These are phyloP conservation scores for Montipora sp. DNA, from an alignment of 64 coral and sea anemone species.

Conservation along the genomic window DNA sequence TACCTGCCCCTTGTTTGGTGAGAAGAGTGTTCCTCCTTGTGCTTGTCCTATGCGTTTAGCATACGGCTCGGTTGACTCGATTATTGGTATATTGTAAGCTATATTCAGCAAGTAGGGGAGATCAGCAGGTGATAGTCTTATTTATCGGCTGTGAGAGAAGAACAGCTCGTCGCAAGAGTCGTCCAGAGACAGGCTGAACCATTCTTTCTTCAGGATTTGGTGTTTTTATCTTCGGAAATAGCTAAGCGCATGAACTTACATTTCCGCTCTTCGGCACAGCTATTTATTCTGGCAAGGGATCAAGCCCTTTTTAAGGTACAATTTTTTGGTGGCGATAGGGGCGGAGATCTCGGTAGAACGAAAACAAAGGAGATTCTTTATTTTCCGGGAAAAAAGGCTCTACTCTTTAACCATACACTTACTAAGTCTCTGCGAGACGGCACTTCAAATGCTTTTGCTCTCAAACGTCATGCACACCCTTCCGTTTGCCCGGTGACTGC, in stretches of 20 bases:
- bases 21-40: conserved; percentile 9
- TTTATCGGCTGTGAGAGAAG: too few relatives aligned
- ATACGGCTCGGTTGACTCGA: conserved; percentile 17
- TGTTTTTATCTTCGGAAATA: conserved; percentile 10
- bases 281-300: conserved; percentile 22
- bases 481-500: conserved; percentile 10
- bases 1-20: not conserved
- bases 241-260: too few relatives aligned
- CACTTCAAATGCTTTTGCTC: conserved; percentile 25
- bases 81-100: conserved; percentile 20
- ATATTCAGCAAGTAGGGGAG: conserved; percentile 36
- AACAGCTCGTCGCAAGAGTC: too few relatives aligned
- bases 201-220: conserved; percentile 3
- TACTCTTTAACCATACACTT: not conserved
- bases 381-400: not conserved
- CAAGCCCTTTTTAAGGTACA: conserved; percentile 34
- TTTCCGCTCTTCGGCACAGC: not conserved
- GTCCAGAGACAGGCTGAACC: too few relatives aligned
- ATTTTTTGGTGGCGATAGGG: conserved; percentile 3
- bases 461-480: conserved; percentile 20
- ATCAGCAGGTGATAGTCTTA: not conserved
- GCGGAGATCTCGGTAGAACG: conserved; percentile 10
- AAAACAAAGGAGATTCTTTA: conserved; percentile 32
- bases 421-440: conserved; percentile 35
- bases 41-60: not conserved